Evolutionary conservation across 23 tunicate genomes (phyloP).

Genomic region (Botrylloides violaceus): DNA sequence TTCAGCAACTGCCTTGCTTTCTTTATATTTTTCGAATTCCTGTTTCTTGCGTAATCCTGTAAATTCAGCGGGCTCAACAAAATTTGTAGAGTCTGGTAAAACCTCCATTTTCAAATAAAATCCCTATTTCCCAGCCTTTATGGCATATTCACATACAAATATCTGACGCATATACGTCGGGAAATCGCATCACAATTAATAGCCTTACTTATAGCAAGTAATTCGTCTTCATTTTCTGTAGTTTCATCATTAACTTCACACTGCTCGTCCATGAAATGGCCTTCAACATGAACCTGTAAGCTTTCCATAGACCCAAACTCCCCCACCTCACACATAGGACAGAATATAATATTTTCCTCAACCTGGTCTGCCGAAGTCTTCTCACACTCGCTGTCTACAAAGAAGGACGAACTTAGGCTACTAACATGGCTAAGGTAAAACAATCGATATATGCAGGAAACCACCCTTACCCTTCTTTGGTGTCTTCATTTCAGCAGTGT

Average conservation of each 20-base stretch:
- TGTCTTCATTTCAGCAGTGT: slow-evolving; percentile 14
- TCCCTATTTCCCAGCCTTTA: too few species aligned
- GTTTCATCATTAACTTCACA: not conserved
- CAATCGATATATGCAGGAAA: not conserved
- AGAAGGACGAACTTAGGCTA: too few species aligned
- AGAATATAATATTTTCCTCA: too few species aligned
- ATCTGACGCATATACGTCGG: not conserved
- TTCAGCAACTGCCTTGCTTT: slow-evolving; percentile 18
- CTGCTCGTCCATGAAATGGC: slow-evolving; percentile 8
- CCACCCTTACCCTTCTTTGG: slow-evolving; percentile 27
- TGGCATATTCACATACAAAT: too few species aligned
- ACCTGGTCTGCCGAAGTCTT: too few species aligned
- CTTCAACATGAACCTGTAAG: not conserved
- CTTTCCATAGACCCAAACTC: not conserved
- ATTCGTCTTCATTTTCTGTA: not conserved
- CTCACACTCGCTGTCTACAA: too few species aligned
- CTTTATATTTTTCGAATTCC: not conserved
- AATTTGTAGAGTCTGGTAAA: too few species aligned
- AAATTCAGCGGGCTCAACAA: too few species aligned
- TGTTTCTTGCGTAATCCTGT: slow-evolving; percentile 2
- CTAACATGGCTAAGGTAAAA: not conserved
- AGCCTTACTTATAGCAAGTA: slow-evolving; percentile 18
- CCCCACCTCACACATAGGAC: slow-evolving; percentile 8
- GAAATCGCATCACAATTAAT: not conserved
- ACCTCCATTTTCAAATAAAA: too few species aligned